A percentile compares a stretch with the other conserved stretches of the same genome.
These are phyloP conservation scores for Acanthochromis polyacanthus DNA, from an alignment of 2,113 vertebrate genomes.

Conservation along the genomic window DNA sequence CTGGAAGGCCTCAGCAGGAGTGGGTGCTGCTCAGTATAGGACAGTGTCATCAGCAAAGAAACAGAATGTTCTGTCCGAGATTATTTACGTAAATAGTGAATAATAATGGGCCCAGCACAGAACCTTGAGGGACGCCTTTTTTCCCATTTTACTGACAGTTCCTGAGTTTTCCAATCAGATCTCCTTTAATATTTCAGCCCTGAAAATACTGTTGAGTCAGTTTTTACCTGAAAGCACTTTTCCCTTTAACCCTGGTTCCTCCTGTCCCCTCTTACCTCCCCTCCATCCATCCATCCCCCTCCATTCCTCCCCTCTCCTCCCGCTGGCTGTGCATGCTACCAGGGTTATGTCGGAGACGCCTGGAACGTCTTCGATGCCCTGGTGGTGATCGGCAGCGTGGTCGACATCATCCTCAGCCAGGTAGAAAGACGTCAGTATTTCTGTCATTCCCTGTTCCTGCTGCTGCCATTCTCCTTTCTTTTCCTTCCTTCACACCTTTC, in stretches of 20 bases:
- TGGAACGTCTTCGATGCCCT: constrained; percentile 99
- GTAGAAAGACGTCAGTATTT: constrained; percentile 91
- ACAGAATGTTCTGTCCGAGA: too few species aligned
- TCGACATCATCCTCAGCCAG: constrained; percentile 99
- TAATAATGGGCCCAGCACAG: too few species aligned
- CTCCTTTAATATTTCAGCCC: neutral
- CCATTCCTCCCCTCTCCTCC: constrained; percentile 56
- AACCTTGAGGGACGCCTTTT: too few species aligned
- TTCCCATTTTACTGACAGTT: too few species aligned
- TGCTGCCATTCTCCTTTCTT: constrained; percentile 33
- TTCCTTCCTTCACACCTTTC: constrained; percentile 28
- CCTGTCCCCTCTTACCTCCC: constrained; percentile 14
- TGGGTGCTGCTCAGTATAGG: too few species aligned
- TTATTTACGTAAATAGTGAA: too few species aligned
- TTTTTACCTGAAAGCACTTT: constrained; percentile 16
- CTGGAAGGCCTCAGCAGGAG: too few species aligned
- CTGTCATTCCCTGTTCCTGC: constrained; percentile 65
- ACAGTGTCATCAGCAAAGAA: too few species aligned
- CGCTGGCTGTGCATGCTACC: constrained; percentile 85
- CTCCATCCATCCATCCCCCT: constrained; percentile 6
- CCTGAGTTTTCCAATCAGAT: neutral
- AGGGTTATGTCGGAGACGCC: constrained; percentile 99
- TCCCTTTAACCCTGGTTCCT: constrained; percentile 24
- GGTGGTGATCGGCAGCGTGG: constrained; percentile 99
- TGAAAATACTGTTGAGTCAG: neutral